Conservation (phyloP, 1,140 invertebrate species). For the Drosophila novamexicana region DNA sequence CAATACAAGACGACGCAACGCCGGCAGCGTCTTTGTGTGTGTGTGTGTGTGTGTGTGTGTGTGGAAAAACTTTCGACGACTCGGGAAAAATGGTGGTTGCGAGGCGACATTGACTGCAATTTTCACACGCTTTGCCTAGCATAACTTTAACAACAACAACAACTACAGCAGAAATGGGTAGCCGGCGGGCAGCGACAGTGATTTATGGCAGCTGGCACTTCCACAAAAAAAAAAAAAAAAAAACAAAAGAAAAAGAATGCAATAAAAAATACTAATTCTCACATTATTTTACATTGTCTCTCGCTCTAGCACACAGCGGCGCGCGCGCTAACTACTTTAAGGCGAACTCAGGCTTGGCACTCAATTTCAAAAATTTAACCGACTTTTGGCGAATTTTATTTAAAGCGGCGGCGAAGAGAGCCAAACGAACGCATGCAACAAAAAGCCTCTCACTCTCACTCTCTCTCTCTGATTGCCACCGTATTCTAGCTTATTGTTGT, state of each 20-base stretch:
- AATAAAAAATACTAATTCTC: slow-evolving; percentile 24
- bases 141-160: slow-evolving; percentile 3
- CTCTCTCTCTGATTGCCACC: slow-evolving; percentile 1
- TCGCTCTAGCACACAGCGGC: slow-evolving; percentile 35
- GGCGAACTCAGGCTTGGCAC: slow-evolving; percentile 30
- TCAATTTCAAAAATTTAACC: slow-evolving; percentile 51
- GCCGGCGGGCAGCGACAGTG: slow-evolving; percentile 39
- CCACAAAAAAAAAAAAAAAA: slow-evolving; percentile 8
- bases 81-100: slow-evolving; percentile 72
- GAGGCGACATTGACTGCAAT: slow-evolving; percentile 61
- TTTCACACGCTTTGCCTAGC: slow-evolving; percentile 67
- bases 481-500: background rate
- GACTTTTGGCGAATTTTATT: slow-evolving; percentile 50
- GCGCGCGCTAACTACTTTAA: slow-evolving; percentile 25
- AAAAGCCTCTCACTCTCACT: slow-evolving; percentile 2
- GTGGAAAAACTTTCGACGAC: slow-evolving; percentile 60
- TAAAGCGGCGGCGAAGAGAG: slow-evolving; percentile 33
- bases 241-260: slow-evolving; percentile 4
- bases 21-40: background rate
- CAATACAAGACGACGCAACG: slow-evolving; percentile 30
- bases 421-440: background rate
- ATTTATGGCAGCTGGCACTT: slow-evolving; percentile 53
- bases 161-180: slow-evolving; percentile 37
- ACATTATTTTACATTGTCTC: slow-evolving; percentile 30
- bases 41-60: slow-evolving; percentile 21